phyloP scores from a whole-genome alignment of 2,888 invertebrate genomes.

The Pasiphila rectangulata region DNA sequence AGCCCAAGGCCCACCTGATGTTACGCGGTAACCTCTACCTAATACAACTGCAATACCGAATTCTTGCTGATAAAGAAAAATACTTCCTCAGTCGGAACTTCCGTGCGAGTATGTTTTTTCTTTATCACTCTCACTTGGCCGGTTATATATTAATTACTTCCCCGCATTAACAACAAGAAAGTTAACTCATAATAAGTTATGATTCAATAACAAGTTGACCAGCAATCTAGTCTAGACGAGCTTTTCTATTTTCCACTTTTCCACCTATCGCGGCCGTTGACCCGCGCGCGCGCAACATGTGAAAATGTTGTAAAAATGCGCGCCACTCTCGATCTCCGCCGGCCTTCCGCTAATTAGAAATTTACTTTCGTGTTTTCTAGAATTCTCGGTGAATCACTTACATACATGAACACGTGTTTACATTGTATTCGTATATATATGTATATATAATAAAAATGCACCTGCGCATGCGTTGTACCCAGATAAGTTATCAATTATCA shows the following conservation, averaged over 20 bases:
- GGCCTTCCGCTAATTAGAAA: slow-evolving; percentile 44
- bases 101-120: no score
- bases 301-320: slow-evolving; percentile 57
- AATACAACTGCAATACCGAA: no score
- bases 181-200: slow-evolving; percentile 15
- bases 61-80: no score
- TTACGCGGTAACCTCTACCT: no score
- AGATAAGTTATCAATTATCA: no score
- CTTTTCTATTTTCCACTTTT: slow-evolving; percentile 41
- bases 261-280: slow-evolving; percentile 36
- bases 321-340: slow-evolving; percentile 55
- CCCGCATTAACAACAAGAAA: slow-evolving; percentile 12
- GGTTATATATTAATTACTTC: neutral
- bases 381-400: neutral
- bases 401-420: no score
- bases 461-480: no score
- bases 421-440: no score
- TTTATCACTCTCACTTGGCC: slow-evolving; percentile 1
- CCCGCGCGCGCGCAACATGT: slow-evolving; percentile 44
- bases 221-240: slow-evolving; percentile 26
- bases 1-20: no score
- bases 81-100: no score
- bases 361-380: slow-evolving; percentile 36
- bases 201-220: slow-evolving; percentile 19
- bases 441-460: no score